Conservation (phyloP, 2,888 invertebrate genomes). For the Branchipolynoe longqiensis region DNA sequence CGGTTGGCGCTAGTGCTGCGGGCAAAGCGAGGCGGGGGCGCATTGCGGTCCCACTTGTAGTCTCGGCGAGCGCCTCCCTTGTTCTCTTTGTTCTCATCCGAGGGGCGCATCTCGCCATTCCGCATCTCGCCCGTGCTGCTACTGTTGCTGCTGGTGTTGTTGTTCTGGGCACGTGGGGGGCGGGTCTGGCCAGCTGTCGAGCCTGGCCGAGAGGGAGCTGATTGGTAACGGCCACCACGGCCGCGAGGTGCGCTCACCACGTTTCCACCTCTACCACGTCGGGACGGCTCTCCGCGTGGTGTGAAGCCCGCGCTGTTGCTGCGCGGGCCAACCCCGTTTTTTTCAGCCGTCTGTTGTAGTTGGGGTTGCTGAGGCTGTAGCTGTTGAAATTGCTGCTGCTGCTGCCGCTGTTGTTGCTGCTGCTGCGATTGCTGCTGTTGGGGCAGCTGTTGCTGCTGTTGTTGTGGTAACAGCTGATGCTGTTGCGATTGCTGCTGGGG, state of each 20-base stretch:
- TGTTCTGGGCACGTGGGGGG: slow-evolving; percentile 15
- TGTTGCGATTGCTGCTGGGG: slow-evolving; percentile 22
- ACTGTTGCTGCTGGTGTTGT: too few species aligned
- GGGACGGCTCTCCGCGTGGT: slow-evolving; percentile 93
- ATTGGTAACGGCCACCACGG: slow-evolving; percentile 53
- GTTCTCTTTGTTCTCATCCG: slow-evolving; percentile 55
- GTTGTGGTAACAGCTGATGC: background rate
- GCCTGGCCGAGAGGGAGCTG: slow-evolving; percentile 52
- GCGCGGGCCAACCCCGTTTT: slow-evolving; percentile 84
- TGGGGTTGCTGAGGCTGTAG: background rate
- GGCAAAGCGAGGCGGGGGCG: slow-evolving; percentile 60
- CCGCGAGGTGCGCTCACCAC: slow-evolving; percentile 16
- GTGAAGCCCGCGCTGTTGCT: slow-evolving; percentile 83
- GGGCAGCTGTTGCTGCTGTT: slow-evolving; percentile 7
- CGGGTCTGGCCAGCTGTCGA: background rate
- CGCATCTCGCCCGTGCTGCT: background rate
- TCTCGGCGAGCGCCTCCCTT: slow-evolving; percentile 55
- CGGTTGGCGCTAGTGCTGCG: slow-evolving; percentile 27
- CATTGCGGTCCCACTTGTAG: slow-evolving; percentile 55
- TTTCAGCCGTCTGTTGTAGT: slow-evolving; percentile 40
- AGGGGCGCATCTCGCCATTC: slow-evolving; percentile 13
- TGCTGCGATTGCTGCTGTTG: slow-evolving; percentile 46
- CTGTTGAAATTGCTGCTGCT: slow-evolving; percentile 3
- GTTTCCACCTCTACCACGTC: slow-evolving; percentile 86
- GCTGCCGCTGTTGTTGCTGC: slow-evolving; percentile 30